Base-by-base conservation (phyloP, 2,797 vertebrate species). In the Sebastes umbrosus region DNA sequence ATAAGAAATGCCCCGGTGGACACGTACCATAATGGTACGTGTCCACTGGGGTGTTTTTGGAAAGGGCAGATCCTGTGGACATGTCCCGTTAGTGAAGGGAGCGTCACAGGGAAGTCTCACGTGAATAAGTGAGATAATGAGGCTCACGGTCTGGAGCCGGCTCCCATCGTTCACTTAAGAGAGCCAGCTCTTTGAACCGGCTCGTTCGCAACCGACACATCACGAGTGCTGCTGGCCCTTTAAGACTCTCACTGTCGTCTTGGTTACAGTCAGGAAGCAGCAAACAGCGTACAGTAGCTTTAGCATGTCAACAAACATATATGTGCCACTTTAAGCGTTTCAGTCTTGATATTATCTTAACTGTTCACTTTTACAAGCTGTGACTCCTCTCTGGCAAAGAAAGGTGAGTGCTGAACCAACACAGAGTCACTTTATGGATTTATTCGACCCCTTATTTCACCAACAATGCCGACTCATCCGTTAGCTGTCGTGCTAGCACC, bases 181-280 rank as follows among this genome's bases (percentile, higher is more conserved):
- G 34, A 36, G 34, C 34, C 2, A 4, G 34, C 34, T 36, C 34
- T 36, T 36, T 36, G 34, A 36, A 36, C 34, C 34, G 34, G 2
- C 34, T 36, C 11, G 11, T 36, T 36, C 11, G 34, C 11, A 36
- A 36, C 11, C 34, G 11, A 36, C 34, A 36, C 34, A 36, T 36
- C 34, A 36, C 34, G 0, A 36, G 60, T 16, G 87, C 46, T 80
- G 72, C 84, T 84, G 84, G 77, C 83, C 78, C 89, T 92, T 93
- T 93, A 92, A 92, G 82, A 85, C 36, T n/a, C 57, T 2, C 18
- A 0, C 29, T 1, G 90, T 90, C 73, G 59, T 84, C 86, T 2
- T 82, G 87, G 91, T 87, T 9, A 90, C 91, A 74, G 6, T 1
- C 83, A 11, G 89, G 81, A 84, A 84, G 80, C 73, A 16, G 8